phyloP scores from a whole-genome alignment of 2,113 vertebrate genomes.

The Calonectris borealis region DNA sequence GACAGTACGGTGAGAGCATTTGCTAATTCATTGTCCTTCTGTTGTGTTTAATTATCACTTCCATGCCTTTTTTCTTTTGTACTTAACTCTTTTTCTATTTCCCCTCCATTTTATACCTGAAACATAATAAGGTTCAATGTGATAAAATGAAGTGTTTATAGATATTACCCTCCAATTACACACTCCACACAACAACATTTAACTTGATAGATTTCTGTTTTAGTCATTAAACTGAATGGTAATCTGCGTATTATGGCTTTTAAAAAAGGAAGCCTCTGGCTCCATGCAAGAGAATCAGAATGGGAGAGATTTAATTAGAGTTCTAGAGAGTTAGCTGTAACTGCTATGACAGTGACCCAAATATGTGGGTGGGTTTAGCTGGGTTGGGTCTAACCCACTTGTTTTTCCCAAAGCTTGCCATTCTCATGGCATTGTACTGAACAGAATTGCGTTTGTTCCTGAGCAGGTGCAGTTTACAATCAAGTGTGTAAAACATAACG shows the following conservation, averaged over 20 bases:
- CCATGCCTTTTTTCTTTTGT: neutral
- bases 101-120: neutral
- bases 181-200: neutral
- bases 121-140: neutral
- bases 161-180: neutral
- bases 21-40: slow-evolving; percentile 52
- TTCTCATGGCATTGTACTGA: neutral
- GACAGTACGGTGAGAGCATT: slow-evolving; percentile 21
- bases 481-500: neutral
- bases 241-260: neutral
- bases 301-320: neutral
- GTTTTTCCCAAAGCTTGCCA: neutral
- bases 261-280: neutral
- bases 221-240: neutral
- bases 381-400: neutral
- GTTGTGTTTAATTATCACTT: neutral
- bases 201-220: neutral
- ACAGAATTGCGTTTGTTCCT: neutral
- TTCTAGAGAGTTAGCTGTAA: neutral
- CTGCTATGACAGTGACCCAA: neutral
- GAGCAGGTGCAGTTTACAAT: neutral
- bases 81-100: neutral
- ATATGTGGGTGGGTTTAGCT: neutral
- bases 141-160: neutral
- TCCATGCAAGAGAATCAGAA: neutral